Conservation (phyloP, 1,140 invertebrate species). For the Ooceraea biroi region DNA sequence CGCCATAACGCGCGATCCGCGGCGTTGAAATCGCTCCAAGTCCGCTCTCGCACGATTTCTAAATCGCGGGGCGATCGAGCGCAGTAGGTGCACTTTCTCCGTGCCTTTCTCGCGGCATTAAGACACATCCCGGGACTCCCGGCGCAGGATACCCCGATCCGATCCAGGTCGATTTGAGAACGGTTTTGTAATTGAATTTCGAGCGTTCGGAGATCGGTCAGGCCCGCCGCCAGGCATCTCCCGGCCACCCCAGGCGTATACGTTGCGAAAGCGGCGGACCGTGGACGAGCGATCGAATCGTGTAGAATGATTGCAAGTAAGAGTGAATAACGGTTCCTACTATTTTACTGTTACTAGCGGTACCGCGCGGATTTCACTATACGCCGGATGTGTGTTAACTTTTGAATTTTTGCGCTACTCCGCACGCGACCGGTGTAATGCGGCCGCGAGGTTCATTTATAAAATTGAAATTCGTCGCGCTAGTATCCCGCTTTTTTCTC, state of each 20-base stretch:
- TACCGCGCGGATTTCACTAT: background rate
- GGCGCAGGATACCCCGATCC: conserved; percentile 55
- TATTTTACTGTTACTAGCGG: conserved; percentile 54
- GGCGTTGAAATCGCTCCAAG: conserved; percentile 62
- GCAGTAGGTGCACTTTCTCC: conserved; percentile 70
- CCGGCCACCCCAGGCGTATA: conserved; percentile 26
- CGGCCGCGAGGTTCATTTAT: too few species aligned
- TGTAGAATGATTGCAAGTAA: conserved; percentile 70
- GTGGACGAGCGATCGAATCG: conserved; percentile 66
- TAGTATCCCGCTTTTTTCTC: too few species aligned
- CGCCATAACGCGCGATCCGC: conserved; percentile 64
- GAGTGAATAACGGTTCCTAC: conserved; percentile 69
- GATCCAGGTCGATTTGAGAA: conserved; percentile 69
- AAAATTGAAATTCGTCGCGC: too few species aligned
- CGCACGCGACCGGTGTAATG: background rate
- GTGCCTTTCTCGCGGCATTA: conserved; percentile 67
- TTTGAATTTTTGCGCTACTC: background rate
- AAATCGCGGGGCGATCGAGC: conserved; percentile 62
- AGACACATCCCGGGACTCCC: conserved; percentile 41
- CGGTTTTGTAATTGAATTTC: conserved; percentile 71
- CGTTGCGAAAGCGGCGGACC: conserved; percentile 69
- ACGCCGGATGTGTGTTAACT: background rate
- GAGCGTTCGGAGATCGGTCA: conserved; percentile 31
- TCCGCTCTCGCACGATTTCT: conserved; percentile 69
- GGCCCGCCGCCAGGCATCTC: conserved; percentile 22